A percentile compares a stretch with the other conserved stretches of the same genome.
phyloP scores from a whole-genome alignment of 1,140 invertebrate species.

The Philaenus spumarius region DNA sequence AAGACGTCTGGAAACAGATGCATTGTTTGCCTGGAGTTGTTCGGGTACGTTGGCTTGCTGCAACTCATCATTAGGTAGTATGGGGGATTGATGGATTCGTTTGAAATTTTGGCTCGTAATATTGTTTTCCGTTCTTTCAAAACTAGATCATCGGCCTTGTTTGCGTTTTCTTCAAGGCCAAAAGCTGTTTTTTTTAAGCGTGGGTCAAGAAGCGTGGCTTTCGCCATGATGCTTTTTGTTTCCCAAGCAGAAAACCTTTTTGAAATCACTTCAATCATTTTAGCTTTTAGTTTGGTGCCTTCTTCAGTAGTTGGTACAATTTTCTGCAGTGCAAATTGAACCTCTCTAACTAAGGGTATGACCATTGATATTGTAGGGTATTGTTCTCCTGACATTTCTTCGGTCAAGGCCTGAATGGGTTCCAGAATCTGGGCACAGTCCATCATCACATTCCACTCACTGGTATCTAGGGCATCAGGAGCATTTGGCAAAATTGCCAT shows the following conservation, averaged over 20 bases:
- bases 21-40: too few species aligned
- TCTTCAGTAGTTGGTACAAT: not conserved
- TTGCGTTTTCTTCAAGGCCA: constrained; percentile 28
- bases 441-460: not conserved
- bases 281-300: not conserved
- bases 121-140: too few species aligned
- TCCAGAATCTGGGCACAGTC: not conserved
- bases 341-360: not conserved
- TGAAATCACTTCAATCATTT: not conserved
- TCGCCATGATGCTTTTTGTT: constrained; percentile 27
- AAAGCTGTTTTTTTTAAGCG: constrained; percentile 34
- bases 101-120: too few species aligned
- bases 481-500: constrained; percentile 4
- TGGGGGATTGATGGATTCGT: too few species aligned
- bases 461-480: not conserved
- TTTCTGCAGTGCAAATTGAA: not conserved
- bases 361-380: constrained; percentile 4
- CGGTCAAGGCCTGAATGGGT: not conserved
- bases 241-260: constrained; percentile 27
- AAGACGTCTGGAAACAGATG: too few species aligned
- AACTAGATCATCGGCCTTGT: not conserved
- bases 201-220: constrained; percentile 32
- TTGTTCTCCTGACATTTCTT: not conserved
- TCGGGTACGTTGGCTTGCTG: too few species aligned
- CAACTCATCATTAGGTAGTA: too few species aligned